Base-by-base conservation (phyloP, 2,888 invertebrate genomes). In the Trimorus sp. region DNA sequence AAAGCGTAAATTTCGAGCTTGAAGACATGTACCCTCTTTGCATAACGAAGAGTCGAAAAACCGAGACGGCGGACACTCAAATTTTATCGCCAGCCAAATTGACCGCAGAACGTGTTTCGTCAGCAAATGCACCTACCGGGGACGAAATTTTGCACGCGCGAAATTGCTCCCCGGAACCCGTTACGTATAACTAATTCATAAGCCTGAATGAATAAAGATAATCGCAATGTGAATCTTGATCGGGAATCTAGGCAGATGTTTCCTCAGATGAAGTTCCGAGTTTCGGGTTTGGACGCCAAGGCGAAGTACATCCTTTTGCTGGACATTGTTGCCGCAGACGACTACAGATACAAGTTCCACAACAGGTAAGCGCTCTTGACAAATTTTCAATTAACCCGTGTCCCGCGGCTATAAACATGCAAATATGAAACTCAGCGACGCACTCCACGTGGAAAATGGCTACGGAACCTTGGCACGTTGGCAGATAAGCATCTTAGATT, bases 271-370 rank as follows among this genome's bases (percentile, higher is more conserved):
- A 99, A 99, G 95, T 98, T 99, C 93, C 97, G 98, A 92, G 97
- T 99, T 90, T 97, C 97, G 92, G 99, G 99, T 89, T 94, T 99
- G 94, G 99, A 99, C 94, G 97, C 98, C 92, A 98, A 98, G 94
- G 97, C 98, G 92, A 99, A 99, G 94, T 99, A 99, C 95, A 98
- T 99, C 93, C 95, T 99, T 84, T 95, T 99, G 90, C 95, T 99
- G 96, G 99, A 99, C 94, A 98, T 99, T 93, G 98, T 99, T 89
- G 98, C 99, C 62, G 98, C 99, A 85, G 99, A 99, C 93, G 99
- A 99, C 94, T 98, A 98, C 95, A 95, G 98, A 94, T 98, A 98
- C 95, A 98, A 98, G 94, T 98, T 98, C 94, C 98, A 98, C 94
- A 98, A 98, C 96, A 97, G 97, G 97, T 96, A 92, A 69, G 16